Evolutionary conservation across 2,888 invertebrate genomes (phyloP).

Genomic region (Zygothrica quintamaculata): DNA sequence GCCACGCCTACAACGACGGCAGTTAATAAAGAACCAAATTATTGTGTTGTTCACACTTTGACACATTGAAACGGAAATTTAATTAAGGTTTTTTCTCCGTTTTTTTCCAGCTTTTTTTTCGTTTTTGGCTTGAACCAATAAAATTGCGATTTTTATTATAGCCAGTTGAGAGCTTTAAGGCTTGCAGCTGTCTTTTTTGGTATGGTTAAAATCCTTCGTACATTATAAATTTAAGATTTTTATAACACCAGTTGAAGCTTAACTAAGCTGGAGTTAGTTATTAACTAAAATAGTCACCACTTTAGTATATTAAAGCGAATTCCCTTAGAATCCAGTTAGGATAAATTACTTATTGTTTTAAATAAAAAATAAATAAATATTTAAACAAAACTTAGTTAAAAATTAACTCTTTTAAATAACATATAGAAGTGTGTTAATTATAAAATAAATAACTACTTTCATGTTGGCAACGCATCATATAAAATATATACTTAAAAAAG

Average conservation of each 20-base stretch:
- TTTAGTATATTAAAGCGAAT: too few species aligned
- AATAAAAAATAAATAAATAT: too few species aligned
- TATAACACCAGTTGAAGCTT: too few species aligned
- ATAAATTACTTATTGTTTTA: too few species aligned
- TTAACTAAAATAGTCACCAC: too few species aligned
- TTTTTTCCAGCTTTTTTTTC: too few species aligned
- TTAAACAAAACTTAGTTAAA: too few species aligned
- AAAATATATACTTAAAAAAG: constrained; percentile 31
- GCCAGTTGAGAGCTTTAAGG: constrained; percentile 31
- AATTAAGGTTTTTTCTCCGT: constrained; percentile 76
- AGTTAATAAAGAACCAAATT: constrained; percentile 78
- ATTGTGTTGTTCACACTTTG: constrained; percentile 82
- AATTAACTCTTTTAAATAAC: too few species aligned
- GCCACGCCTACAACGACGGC: constrained; percentile 52
- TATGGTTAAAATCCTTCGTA: background rate
- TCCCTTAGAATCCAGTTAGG: too few species aligned
- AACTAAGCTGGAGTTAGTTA: too few species aligned
- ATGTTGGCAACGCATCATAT: constrained; percentile 19
- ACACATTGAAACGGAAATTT: constrained; percentile 81
- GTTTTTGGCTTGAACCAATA: too few species aligned
- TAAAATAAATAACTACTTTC: background rate
- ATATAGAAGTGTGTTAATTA: background rate
- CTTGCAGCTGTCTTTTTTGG: constrained; percentile 32
- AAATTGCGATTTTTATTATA: constrained; percentile 61
- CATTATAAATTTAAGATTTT: background rate